These are phyloP conservation scores for Brachyalestes nurse DNA, from an alignment of 2,797 vertebrate genomes.

Conservation along the genomic window DNA sequence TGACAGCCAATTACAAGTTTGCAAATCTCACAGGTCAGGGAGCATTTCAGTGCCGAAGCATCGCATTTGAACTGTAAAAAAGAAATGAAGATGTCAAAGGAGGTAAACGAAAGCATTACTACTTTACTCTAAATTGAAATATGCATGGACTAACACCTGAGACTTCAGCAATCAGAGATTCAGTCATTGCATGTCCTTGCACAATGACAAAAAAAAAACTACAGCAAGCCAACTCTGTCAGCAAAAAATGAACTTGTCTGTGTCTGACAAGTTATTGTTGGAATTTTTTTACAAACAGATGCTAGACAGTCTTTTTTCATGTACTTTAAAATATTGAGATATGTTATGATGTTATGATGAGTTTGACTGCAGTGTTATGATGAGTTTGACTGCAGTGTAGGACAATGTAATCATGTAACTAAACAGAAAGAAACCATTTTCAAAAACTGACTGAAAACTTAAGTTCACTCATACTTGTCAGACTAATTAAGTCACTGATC, in stretches of 20 bases:
- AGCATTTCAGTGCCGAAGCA: slow-evolving; percentile 11
- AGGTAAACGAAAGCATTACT: background rate
- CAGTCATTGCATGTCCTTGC: background rate
- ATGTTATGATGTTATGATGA: too few relatives aligned
- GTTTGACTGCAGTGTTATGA: too few relatives aligned
- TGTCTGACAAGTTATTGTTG: background rate
- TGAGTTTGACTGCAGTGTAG: too few relatives aligned
- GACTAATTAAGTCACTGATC: too few relatives aligned
- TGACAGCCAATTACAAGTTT: slow-evolving; percentile 56
- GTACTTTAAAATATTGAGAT: background rate
- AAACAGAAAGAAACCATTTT: too few relatives aligned
- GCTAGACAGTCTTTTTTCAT: slow-evolving; percentile 11
- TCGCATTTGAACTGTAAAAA: slow-evolving; percentile 13
- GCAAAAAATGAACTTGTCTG: background rate
- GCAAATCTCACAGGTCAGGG: slow-evolving; percentile 50
- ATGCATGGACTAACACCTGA: background rate
- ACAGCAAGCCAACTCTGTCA: background rate
- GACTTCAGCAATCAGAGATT: background rate
- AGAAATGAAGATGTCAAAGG: background rate
- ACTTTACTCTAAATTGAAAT: background rate
- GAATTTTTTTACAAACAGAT: slow-evolving; percentile 17
- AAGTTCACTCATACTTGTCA: too few relatives aligned
- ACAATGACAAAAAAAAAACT: too few relatives aligned
- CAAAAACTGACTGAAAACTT: too few relatives aligned
- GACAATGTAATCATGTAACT: too few relatives aligned